Evolutionary conservation across 2,113 vertebrate species (phyloP).

Genomic region (Ramphastos sulfuratus): DNA sequence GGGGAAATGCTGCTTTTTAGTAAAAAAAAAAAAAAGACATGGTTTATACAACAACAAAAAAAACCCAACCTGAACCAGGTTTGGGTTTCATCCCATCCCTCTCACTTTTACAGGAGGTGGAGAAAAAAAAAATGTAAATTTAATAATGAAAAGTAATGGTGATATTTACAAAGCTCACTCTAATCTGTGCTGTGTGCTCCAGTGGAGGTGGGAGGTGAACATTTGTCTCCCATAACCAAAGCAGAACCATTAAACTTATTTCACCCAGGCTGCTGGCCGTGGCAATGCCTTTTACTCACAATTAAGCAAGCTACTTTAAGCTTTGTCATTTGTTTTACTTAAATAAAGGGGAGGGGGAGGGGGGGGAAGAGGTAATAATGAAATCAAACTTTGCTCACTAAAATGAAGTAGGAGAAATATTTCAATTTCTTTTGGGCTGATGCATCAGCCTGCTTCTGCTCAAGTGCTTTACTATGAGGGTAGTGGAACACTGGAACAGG

Average conservation of each 20-base stretch:
- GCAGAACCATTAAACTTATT: conserved; percentile 31
- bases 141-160: conserved; percentile 37
- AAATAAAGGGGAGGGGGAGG: not conserved
- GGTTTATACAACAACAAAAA: not conserved
- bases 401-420: not conserved
- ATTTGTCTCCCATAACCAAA: not conserved
- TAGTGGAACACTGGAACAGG: too few relatives aligned
- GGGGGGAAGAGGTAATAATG: not conserved
- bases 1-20: not conserved
- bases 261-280: conserved; percentile 6
- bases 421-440: not conserved
- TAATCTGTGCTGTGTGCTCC: not conserved
- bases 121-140: not conserved
- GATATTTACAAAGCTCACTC: conserved; percentile 18
- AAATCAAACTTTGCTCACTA: not conserved
- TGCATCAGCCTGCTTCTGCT: not conserved
- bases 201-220: not conserved
- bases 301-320: not conserved
- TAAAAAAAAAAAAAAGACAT: not conserved
- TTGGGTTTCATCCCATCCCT: not conserved
- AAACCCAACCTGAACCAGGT: not conserved
- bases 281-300: conserved; percentile 13
- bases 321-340: conserved; percentile 1
- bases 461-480: not conserved
- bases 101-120: not conserved